These are phyloP conservation scores for Naso thynnoides DNA, from an alignment of 2,797 vertebrate genomes.

Conservation along the genomic window DNA sequence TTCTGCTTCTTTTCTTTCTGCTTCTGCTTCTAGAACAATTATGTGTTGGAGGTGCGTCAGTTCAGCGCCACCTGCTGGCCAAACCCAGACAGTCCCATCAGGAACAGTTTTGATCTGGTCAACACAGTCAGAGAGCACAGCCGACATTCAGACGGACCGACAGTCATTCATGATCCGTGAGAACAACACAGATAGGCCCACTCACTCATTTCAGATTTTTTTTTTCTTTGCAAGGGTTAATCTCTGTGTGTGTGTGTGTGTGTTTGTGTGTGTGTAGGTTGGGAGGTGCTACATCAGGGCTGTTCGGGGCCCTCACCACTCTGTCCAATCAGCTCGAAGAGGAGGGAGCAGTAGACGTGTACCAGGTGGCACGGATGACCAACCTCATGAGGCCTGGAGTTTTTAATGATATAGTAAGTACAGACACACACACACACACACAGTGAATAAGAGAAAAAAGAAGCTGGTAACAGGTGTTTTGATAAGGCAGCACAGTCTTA, in stretches of 20 bases:
- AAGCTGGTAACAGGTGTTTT: not conserved
- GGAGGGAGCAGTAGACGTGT: conserved; percentile 92
- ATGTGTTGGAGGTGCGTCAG: conserved; percentile 91
- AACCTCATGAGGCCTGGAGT: conserved; percentile 96
- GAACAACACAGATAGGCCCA: conserved; percentile 36
- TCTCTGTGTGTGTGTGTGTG: conserved; percentile 3
- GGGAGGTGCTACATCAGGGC: conserved; percentile 92
- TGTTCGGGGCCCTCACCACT: conserved; percentile 93
- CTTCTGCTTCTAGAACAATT: conserved; percentile 87
- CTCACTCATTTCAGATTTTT: not conserved
- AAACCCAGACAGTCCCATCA: conserved; percentile 96
- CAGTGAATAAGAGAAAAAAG: not conserved
- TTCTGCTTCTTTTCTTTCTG: conserved; percentile 7
- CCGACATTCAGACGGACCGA: conserved; percentile 86
- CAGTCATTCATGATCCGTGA: conserved; percentile 95
- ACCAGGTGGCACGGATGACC: conserved; percentile 95
- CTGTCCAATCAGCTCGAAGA: conserved; percentile 93
- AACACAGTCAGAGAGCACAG: conserved; percentile 90
- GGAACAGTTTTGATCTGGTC: conserved; percentile 95
- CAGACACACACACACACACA: conserved; percentile 5
- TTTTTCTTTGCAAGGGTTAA: fast-evolving
- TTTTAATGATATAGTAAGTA: conserved; percentile 95
- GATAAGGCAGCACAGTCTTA: not conserved
- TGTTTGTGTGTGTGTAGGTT: conserved; percentile 80
- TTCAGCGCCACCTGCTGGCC: conserved; percentile 94